Conservation (phyloP, 2,797 vertebrate species). For the Rhinoraja longicauda region DNA sequence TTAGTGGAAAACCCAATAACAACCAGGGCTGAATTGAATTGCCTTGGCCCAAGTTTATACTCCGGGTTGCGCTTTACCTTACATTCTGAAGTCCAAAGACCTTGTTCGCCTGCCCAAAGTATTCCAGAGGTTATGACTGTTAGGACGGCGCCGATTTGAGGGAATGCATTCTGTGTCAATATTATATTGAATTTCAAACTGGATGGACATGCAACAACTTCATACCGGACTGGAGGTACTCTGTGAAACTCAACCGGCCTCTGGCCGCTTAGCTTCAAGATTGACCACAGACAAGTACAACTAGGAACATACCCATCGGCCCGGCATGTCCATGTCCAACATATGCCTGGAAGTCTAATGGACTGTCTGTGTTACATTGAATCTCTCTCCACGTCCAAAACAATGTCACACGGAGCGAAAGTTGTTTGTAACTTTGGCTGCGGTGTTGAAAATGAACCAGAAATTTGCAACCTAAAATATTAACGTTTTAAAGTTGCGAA, state of each 20-base stretch:
- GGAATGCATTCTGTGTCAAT: not conserved
- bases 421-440: not conserved
- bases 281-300: too few species aligned
- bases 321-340: too few species aligned
- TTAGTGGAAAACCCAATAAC: not conserved
- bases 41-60: not conserved
- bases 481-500: not conserved
- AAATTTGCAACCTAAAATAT: not conserved
- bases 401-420: not conserved
- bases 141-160: not conserved
- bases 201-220: not conserved
- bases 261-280: not conserved
- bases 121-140: not conserved
- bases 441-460: not conserved
- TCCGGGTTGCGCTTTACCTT: not conserved
- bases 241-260: not conserved
- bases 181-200: not conserved
- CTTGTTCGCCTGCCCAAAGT: not conserved
- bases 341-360: not conserved
- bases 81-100: not conserved
- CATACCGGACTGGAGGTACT: not conserved
- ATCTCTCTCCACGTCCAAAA: not conserved
- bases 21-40: too few species aligned
- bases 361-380: too few species aligned
- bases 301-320: too few species aligned